Conservation (phyloP, 2,888 invertebrate genomes). For the Petrophora chlorosata region DNA sequence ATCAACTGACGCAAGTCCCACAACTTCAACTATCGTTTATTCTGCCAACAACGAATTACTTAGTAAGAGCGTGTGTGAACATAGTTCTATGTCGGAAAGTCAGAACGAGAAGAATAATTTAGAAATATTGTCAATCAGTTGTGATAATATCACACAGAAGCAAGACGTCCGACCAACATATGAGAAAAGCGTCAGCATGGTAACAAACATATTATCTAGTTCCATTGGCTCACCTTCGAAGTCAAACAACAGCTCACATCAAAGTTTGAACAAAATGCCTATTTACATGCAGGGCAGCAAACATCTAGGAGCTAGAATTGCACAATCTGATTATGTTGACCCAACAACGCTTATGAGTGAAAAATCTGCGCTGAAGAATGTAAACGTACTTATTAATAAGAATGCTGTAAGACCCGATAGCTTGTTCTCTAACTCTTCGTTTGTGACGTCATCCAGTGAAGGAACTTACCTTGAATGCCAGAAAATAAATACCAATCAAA, state of each 20-base stretch:
- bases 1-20: slow-evolving; percentile 62
- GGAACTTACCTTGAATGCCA: slow-evolving; percentile 71
- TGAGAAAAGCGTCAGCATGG: slow-evolving; percentile 69
- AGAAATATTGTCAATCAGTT: slow-evolving; percentile 69
- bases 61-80: slow-evolving; percentile 73
- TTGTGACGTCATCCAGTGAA: slow-evolving; percentile 82
- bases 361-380: slow-evolving; percentile 76
- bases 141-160: slow-evolving; percentile 66
- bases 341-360: slow-evolving; percentile 86
- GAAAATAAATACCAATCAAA: slow-evolving; percentile 35
- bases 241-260: slow-evolving; percentile 68
- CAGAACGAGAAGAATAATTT: slow-evolving; percentile 71
- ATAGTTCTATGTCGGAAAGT: slow-evolving; percentile 64
- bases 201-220: slow-evolving; percentile 59
- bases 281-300: slow-evolving; percentile 92
- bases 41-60: slow-evolving; percentile 55
- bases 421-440: slow-evolving; percentile 83
- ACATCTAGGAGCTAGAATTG: slow-evolving; percentile 93
- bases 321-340: slow-evolving; percentile 93
- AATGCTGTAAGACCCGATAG: slow-evolving; percentile 80
- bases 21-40: slow-evolving; percentile 58
- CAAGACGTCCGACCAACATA: slow-evolving; percentile 55
- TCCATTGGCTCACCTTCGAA: slow-evolving; percentile 62
- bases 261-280: slow-evolving; percentile 76
- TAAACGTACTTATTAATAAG: slow-evolving; percentile 86